Conservation (phyloP, 2,888 invertebrate species). For the Aromia moschata region DNA sequence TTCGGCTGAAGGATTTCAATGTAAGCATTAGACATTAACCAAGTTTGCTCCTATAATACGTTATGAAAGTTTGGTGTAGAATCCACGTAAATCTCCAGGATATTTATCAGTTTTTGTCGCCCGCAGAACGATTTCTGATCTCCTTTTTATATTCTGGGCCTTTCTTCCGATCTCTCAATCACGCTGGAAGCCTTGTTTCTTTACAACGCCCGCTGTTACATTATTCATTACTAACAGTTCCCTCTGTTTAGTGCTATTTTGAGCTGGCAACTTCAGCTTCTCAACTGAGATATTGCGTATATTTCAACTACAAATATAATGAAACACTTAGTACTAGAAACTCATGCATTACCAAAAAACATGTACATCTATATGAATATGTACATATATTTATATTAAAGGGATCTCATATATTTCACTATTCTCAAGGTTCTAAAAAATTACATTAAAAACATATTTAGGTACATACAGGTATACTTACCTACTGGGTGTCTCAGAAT, state of each 20-base stretch:
- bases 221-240: constrained; percentile 61
- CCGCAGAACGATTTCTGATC: constrained; percentile 64
- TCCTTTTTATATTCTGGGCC: constrained; percentile 64
- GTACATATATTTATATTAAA: too few relatives aligned
- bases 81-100: constrained; percentile 60
- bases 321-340: too few relatives aligned
- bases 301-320: constrained; percentile 22
- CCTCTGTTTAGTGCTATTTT: constrained; percentile 52
- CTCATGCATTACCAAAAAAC: neutral
- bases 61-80: constrained; percentile 48
- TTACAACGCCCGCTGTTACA: constrained; percentile 63
- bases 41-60: constrained; percentile 48
- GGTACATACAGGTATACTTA: too few relatives aligned
- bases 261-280: constrained; percentile 38
- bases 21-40: constrained; percentile 46
- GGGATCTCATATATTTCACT: too few relatives aligned
- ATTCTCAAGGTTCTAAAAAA: too few relatives aligned
- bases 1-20: constrained; percentile 38
- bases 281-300: constrained; percentile 33
- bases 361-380: too few relatives aligned
- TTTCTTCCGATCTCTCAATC: constrained; percentile 64
- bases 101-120: constrained; percentile 64
- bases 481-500: too few relatives aligned
- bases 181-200: constrained; percentile 62
- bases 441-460: too few relatives aligned